phyloP scores from a whole-genome alignment of 2,797 vertebrate species.

The Sandelia bainsii region DNA sequence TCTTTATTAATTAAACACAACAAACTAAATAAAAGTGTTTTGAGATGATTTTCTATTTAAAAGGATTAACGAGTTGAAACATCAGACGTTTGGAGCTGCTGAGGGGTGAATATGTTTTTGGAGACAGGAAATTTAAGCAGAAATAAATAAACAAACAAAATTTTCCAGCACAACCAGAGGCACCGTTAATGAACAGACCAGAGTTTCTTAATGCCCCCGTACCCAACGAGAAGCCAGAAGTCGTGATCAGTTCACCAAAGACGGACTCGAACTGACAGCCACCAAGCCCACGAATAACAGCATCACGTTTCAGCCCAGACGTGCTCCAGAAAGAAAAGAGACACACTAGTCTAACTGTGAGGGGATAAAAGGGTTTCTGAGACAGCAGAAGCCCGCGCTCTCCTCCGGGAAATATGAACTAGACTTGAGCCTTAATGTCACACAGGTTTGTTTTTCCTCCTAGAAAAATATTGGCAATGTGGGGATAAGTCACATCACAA shows the following conservation, averaged over 20 bases:
- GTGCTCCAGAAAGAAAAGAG: constrained; percentile 56
- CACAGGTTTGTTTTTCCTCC: constrained; percentile 60
- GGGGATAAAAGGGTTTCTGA: constrained; percentile 16
- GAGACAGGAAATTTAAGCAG: constrained; percentile 18
- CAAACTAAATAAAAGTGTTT: not conserved
- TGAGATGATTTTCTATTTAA: not conserved
- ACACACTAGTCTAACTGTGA: constrained; percentile 34
- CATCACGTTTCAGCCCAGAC: constrained; percentile 51
- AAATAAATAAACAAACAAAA: constrained; percentile 15
- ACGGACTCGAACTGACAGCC: constrained; percentile 49
- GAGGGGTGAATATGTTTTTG: constrained; percentile 13
- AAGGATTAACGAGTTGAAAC: not conserved
- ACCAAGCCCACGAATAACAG: constrained; percentile 39
- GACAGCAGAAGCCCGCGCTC: not conserved
- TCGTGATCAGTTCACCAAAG: constrained; percentile 46
- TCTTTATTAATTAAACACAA: not conserved
- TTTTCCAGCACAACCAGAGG: constrained; percentile 61
- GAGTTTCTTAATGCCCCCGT: constrained; percentile 50
- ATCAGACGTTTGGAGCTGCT: not conserved
- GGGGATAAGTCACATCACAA: constrained; percentile 79
- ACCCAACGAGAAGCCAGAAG: constrained; percentile 52
- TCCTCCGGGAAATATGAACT: constrained; percentile 37
- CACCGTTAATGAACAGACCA: constrained; percentile 55
- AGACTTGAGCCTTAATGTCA: constrained; percentile 51
- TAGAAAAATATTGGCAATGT: constrained; percentile 82